Base-by-base conservation (phyloP, 35 echinoderm and acorn worm genomes). In the Hemicentrotus pulcherrimus region DNA sequence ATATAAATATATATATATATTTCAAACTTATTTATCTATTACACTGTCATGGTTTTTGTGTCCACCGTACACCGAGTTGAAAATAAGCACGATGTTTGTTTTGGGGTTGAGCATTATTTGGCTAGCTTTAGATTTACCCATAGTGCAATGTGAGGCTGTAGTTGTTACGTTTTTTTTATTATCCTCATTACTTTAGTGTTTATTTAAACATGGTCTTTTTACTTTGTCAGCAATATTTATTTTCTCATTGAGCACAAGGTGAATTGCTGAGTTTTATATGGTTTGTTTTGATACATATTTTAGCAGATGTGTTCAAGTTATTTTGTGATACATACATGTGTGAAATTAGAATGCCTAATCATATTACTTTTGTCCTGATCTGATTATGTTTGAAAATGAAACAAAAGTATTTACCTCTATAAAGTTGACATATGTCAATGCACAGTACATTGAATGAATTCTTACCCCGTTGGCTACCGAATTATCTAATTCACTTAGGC, bases 11-110 rank as follows among this genome's bases (percentile, higher is more conserved):
- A 45, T 47, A 90, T 45, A 90, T 86, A 86, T 90, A 90, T 90
- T 90, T 90, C 88, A 90, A 90, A 90, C 88, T 90, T 90, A 90
- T 90, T 90, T 90, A 90, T 90, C 46, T 90, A 90, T 90, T 45
- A 28, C 19, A 7, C 19, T 78, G 28, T 78, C 65, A 90, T 47
- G 46, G 88, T 90, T 18, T 90, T 90, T 90, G 32, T 90, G 46
- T 90, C 32, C 7, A 32, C 65, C n/a, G 65, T 78, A 78, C 28
- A 78, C 24, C 65, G 22, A 24, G 19, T 19, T 78, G 22, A 78
- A 78, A 78, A 22, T 28, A 78, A 59, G 65, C 65, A 78, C 65
- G n/a, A 78, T 78, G 7, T 59, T 59, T 41, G 50, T 55, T 78
- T 78, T 78, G n/a, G 19, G n/a, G 65, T 28, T n/a, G 65, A 78